A percentile compares a stretch with the other conserved stretches of the same genome.
phyloP scores from a whole-genome alignment of 2,113 vertebrate species.

The Heliornis fulica region DNA sequence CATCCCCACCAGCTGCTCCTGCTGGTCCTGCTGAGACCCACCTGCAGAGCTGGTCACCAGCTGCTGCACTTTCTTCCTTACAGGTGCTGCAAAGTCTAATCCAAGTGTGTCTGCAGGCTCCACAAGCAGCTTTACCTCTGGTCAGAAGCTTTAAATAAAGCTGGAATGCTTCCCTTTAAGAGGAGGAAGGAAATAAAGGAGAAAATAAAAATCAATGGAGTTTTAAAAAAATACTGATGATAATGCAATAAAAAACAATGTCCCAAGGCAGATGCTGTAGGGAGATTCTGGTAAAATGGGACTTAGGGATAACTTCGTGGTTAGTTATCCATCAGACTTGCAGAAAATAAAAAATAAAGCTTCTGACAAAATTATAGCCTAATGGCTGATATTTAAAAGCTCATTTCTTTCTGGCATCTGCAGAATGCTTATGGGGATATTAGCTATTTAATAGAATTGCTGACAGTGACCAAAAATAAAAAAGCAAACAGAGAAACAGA shows the following conservation, averaged over 20 bases:
- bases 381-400: background rate
- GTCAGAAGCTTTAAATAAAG: background rate
- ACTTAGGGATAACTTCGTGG: background rate
- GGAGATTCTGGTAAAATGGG: background rate
- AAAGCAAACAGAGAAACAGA: background rate
- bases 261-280: background rate
- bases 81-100: background rate
- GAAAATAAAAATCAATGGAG: background rate
- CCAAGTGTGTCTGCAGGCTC: background rate
- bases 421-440: background rate
- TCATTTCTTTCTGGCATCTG: constrained; percentile 1
- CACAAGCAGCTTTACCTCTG: background rate
- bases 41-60: background rate
- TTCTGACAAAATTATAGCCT: background rate
- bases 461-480: background rate
- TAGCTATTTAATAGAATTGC: background rate
- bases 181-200: background rate
- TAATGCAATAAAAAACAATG: background rate
- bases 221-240: background rate
- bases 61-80: background rate
- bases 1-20: background rate
- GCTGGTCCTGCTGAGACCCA: background rate
- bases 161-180: background rate
- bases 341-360: background rate
- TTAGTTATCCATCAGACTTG: background rate